phyloP scores from a whole-genome alignment of 2,113 vertebrate genomes.

The Oreochromis tanganicae region DNA sequence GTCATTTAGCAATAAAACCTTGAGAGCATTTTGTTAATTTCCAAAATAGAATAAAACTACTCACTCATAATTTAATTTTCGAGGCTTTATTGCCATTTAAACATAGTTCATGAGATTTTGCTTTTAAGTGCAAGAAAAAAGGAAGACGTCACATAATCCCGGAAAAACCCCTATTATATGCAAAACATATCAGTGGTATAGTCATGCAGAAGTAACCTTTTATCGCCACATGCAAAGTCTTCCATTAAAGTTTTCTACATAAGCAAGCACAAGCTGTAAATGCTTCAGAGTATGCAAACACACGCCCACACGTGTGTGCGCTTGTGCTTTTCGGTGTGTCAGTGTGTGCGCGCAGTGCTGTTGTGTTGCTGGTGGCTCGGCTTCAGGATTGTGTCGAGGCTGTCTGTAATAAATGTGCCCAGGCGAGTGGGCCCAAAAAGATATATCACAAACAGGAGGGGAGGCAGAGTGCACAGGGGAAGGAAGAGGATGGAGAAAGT shows the following conservation, averaged over 20 bases:
- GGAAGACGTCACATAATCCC: background rate
- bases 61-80: background rate
- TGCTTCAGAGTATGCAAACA: conserved; percentile 38
- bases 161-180: background rate
- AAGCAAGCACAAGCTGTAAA: conserved; percentile 25
- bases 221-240: background rate
- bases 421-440: conserved; percentile 88
- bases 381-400: conserved; percentile 81
- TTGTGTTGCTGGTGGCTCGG: conserved; percentile 72
- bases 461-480: conserved; percentile 72
- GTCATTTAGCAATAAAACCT: background rate
- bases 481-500: conserved; percentile 72
- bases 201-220: background rate
- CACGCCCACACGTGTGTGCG: conserved; percentile 35
- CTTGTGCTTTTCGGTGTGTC: background rate
- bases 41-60: background rate
- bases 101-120: background rate
- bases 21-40: background rate
- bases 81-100: background rate
- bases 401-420: conserved; percentile 94
- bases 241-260: background rate
- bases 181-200: background rate
- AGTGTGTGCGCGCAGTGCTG: conserved; percentile 17
- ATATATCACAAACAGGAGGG: conserved; percentile 90
- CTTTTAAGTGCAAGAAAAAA: background rate